A percentile compares a stretch with the other conserved stretches of the same genome.
phyloP scores from a whole-genome alignment of 2,797 vertebrate genomes.

The Tiaroga cobitis region DNA sequence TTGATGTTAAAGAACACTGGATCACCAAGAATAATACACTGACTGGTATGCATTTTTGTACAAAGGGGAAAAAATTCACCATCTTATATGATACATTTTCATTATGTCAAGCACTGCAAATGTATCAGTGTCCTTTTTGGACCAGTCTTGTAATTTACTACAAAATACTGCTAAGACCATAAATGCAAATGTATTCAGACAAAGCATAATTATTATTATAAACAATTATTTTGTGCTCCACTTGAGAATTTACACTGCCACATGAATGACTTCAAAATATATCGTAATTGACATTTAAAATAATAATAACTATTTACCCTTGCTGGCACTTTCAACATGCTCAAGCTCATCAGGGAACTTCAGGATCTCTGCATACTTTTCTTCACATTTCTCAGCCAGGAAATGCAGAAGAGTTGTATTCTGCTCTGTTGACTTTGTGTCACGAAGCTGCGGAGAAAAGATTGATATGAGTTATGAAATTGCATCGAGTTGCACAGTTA shows the following conservation, averaged over 20 bases:
- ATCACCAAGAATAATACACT: not conserved
- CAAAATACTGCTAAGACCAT: not conserved
- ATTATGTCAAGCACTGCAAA: not conserved
- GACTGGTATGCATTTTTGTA: not conserved
- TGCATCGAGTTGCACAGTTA: not conserved
- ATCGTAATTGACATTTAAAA: not conserved
- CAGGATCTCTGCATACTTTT: conserved; percentile 83
- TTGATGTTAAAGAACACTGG: not conserved
- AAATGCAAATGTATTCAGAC: conserved; percentile 2
- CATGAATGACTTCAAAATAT: not conserved
- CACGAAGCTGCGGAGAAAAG: conserved; percentile 84
- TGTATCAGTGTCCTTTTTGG: not conserved
- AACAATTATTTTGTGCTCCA: not conserved
- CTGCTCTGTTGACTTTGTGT: conserved; percentile 93
- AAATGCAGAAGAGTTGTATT: conserved; percentile 93
- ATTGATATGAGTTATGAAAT: not conserved
- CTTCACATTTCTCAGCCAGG: conserved; percentile 92
- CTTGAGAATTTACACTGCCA: not conserved
- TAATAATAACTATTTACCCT: conserved; percentile 79
- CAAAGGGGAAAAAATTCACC: rapidly evolving
- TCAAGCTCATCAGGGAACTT: conserved; percentile 93
- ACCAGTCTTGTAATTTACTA: not conserved
- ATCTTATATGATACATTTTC: not conserved
- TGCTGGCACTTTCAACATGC: conserved; percentile 93
- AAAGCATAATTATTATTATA: not conserved